Conservation (phyloP, 2,888 invertebrate genomes). For the Phyllotreta cruciferae region DNA sequence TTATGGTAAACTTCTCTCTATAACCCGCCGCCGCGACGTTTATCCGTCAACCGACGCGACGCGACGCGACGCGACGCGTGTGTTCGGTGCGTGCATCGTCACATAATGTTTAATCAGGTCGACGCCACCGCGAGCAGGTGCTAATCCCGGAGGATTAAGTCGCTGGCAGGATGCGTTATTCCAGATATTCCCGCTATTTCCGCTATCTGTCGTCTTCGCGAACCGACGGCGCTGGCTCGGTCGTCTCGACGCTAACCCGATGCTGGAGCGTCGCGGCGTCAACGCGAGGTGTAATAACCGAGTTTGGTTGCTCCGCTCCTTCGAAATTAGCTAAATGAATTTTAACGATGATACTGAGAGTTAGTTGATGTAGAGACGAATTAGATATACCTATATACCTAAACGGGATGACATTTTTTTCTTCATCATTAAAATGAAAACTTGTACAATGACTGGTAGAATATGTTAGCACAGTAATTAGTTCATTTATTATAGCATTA, state of each 20-base stretch:
- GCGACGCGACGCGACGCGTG: too few species aligned
- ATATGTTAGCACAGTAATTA: too few species aligned
- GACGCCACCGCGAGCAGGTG: constrained; percentile 55
- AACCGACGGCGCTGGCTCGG: constrained; percentile 2
- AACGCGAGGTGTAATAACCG: constrained; percentile 23
- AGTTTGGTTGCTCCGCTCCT: constrained; percentile 18
- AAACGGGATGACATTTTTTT: too few species aligned
- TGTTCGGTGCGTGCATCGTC: constrained; percentile 36
- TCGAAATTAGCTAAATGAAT: constrained; percentile 23
- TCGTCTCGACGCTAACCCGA: constrained; percentile 19
- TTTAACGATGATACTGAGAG: constrained; percentile 2
- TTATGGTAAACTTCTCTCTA: too few species aligned
- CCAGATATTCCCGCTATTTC: constrained; percentile 23
- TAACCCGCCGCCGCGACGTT: constrained; percentile 6
- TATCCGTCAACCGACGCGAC: constrained; percentile 1
- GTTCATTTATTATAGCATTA: too few species aligned
- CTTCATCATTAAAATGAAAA: too few species aligned
- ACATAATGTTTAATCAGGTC: constrained; percentile 55
- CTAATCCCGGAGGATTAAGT: constrained; percentile 53
- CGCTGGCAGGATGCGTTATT: constrained; percentile 35
- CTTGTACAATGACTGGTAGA: too few species aligned
- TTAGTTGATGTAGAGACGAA: too few species aligned
- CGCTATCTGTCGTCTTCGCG: constrained; percentile 17
- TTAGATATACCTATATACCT: too few species aligned
- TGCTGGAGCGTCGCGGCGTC: constrained; percentile 23